phyloP scores from a whole-genome alignment of 2,113 vertebrate species.

The Chaetura pelagica region DNA sequence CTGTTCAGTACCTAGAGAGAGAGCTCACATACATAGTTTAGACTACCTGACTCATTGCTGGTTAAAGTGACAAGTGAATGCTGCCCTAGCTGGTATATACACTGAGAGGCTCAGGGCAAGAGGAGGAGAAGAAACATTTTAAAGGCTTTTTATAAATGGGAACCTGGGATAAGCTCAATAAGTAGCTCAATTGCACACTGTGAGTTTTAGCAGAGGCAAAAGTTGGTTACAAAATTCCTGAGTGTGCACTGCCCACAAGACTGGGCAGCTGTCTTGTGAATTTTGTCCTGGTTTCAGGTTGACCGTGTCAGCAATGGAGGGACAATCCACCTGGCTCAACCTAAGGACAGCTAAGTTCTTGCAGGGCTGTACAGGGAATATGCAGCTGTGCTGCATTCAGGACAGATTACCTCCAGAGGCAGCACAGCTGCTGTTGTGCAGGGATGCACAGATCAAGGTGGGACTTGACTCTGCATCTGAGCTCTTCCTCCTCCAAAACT shows the following conservation, averaged over 20 bases:
- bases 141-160: neutral
- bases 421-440: neutral
- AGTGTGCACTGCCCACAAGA: no score
- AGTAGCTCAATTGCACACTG: neutral
- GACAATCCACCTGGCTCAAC: neutral
- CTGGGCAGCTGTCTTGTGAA: neutral
- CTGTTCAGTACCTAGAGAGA: neutral
- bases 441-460: neutral
- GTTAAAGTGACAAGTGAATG: neutral
- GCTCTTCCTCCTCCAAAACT: neutral
- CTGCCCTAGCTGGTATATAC: neutral
- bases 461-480: neutral
- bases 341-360: neutral
- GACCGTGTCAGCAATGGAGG: neutral
- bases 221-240: neutral
- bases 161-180: neutral
- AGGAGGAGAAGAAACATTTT: neutral
- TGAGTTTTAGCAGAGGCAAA: neutral
- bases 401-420: neutral
- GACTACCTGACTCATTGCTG: neutral
- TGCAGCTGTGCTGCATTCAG: neutral
- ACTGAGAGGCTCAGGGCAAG: neutral
- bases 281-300: neutral
- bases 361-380: neutral
- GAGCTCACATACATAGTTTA: neutral